Base-by-base conservation (phyloP, 2,113 vertebrate genomes). In the Phalacrocorax brasilianus region DNA sequence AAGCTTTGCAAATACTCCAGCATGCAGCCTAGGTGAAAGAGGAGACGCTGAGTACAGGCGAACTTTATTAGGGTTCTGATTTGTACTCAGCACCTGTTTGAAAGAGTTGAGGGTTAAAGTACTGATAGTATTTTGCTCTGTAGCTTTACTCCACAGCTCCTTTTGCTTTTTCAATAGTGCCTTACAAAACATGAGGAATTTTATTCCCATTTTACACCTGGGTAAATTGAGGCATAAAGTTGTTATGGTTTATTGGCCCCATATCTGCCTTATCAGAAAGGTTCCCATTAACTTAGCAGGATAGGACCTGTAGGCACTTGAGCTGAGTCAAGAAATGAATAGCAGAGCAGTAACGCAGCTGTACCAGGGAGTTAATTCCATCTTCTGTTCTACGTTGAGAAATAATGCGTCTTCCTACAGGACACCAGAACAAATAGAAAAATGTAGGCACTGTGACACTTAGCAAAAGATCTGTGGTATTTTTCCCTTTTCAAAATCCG, bases 141-240 rank as follows among this genome's bases (percentile, higher is more conserved):
- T 30, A 89, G 38, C 52, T 89, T 86, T 94, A 91, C 74, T 93
- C 35, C 23, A 40, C 59, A 84, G 7, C 20, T 95, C 35, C 74
- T 95, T 74, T 47, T 12, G 50, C 23, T 78, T 76, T 92, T 91
- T 70, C 81, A 49, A 6, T 12, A 56, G 65, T 50, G 62, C n/a
- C 87, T 93, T 94, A 68, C 77, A 80, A 96, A 93, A 93, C 85
- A 38, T 12, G 8, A 70, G 58, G 78, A 73, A 47, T 93, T 97
- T 95, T 91, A 93, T 94, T 94, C 87, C 77, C 81, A 66, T 91
- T 94, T 95, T 97, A 94, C 89, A 95, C 91, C 74, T 88, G 87
- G 77, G 93, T 95, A 96, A 92, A 97, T 93, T 58, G 63, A 91
- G 84, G 91, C 89, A 96, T 92, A 89, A 95, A 92, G 86, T 70